Evolutionary conservation across 2,113 vertebrate genomes (phyloP), one percentile per base, ranked within the genome.

Genomic region (Mobula birostris): DNA sequence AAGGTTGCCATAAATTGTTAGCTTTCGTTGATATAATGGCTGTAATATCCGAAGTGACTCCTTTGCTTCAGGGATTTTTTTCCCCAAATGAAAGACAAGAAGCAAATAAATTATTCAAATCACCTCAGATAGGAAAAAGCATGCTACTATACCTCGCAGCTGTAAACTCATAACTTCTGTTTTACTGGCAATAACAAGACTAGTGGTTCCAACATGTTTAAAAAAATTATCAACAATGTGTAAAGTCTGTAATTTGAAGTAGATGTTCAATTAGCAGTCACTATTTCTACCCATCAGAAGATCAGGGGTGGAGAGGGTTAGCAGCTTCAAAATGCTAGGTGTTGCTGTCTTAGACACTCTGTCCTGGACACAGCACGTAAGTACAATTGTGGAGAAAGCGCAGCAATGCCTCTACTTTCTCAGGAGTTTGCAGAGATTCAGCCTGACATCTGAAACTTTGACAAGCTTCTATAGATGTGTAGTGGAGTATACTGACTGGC

Each of bases 81-180:
- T 48, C 72, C 72, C 72, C 72, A 92, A 93, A 72, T 93, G 91
- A 93, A 72, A 93, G 32, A 93, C 68, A 48, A 93, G 66, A 48
- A 70, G 9, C 3, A 40, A 12, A 72, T 93, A 93, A 70, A 72
- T 72, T 48, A 72, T 93, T 72, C 21, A 72, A 93, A 74, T 72
- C 4, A 56, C 5, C 68, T 12, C 21, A 27, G 29, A 17, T 66
- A 90, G 32, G 66, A 32, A 74, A 82, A 87, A 56, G 24, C 40
- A 27, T 87, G 56, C 11, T 27, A 87, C 12, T 74, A 40, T 56
- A 74, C 9, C 32, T 56, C 21, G 68, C 21, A 93, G 36, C 36
- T 56, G 48, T 56, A 93, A 93, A 76, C 17, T 36, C 66, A 27
- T 56, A 74, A 76, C 40, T 93, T 74, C 70, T 68, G 91, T 11